Conservation (phyloP, 1,140 invertebrate genomes). For the Leguminivora glycinivorella region DNA sequence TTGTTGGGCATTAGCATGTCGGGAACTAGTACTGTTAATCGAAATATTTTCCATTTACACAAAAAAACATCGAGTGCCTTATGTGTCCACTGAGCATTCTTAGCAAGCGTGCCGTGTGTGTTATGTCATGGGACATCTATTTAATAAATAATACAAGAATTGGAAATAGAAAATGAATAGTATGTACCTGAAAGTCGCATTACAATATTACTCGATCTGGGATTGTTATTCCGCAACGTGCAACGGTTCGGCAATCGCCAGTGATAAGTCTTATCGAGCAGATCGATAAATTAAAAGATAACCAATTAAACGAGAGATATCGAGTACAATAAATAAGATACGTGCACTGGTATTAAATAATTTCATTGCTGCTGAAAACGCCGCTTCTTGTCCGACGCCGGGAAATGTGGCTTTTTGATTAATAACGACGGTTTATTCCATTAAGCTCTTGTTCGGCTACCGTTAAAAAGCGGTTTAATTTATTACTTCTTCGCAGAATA, state of each 20-base stretch:
- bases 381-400: conserved; percentile 36
- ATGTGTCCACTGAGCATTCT: too few species aligned
- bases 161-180: too few species aligned
- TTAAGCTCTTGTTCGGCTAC: not conserved
- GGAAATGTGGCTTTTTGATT: conserved; percentile 52
- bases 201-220: not conserved
- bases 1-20: too few species aligned
- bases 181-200: too few species aligned
- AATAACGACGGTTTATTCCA: conserved; percentile 33
- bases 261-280: conserved; percentile 22
- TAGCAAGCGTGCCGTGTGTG: too few species aligned
- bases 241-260: not conserved
- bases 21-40: too few species aligned
- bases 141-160: too few species aligned
- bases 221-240: not conserved
- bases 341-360: conserved; percentile 46
- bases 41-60: too few species aligned
- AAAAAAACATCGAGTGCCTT: too few species aligned
- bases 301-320: conserved; percentile 50
- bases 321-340: conserved; percentile 47
- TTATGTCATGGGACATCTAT: too few species aligned
- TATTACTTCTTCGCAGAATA: conserved; percentile 18
- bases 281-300: conserved; percentile 45
- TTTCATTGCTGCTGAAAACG: conserved; percentile 42
- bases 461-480: conserved; percentile 12